phyloP scores from a whole-genome alignment of 2,797 vertebrate species.

The Emydoidea blandingii region DNA sequence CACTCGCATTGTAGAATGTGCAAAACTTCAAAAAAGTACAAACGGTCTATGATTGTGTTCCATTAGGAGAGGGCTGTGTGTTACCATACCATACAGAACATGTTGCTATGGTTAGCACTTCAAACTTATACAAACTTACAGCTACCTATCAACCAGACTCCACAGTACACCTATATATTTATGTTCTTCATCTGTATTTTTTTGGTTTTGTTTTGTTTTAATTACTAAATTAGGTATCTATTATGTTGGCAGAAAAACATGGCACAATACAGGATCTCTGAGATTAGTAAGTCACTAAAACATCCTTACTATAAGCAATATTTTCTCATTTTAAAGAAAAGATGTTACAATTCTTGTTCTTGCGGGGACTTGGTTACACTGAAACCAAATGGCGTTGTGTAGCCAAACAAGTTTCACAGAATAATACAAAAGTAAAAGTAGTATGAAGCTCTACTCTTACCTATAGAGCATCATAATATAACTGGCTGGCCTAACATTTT shows the following conservation, averaged over 20 bases:
- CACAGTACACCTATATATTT: background rate
- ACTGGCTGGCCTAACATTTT: constrained; percentile 75
- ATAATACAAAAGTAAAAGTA: background rate
- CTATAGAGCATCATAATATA: constrained; percentile 49
- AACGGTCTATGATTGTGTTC: background rate
- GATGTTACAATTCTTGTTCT: background rate
- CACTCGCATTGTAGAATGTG: background rate
- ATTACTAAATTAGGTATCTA: constrained; percentile 50
- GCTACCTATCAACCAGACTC: background rate
- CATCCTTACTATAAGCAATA: background rate
- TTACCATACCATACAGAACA: background rate
- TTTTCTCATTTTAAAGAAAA: background rate
- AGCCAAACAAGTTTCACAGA: background rate
- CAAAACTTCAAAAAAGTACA: background rate
- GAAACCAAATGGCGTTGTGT: constrained; percentile 5
- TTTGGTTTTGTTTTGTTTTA: background rate
- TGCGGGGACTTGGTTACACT: background rate
- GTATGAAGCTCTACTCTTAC: background rate
- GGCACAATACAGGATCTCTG: background rate
- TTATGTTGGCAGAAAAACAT: constrained; percentile 22
- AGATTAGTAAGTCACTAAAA: background rate
- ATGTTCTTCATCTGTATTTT: background rate
- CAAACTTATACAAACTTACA: background rate
- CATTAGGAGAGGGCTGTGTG: background rate
- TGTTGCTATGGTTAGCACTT: background rate